phyloP scores from a whole-genome alignment of 1,140 invertebrate species.

The Drosophila carrolli region DNA sequence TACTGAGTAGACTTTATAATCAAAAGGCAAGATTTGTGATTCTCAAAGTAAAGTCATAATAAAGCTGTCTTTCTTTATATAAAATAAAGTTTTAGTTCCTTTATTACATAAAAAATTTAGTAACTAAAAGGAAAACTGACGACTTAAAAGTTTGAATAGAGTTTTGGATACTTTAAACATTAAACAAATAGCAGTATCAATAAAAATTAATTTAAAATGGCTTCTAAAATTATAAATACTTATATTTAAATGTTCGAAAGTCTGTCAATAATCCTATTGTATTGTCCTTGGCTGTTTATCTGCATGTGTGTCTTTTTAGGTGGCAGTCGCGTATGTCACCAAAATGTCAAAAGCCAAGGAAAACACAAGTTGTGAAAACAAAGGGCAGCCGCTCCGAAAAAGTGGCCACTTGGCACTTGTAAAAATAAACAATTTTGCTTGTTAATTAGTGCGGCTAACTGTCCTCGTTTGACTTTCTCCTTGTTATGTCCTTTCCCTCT shows the following conservation, averaged over 20 bases:
- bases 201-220: no score
- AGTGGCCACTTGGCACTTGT: conserved; percentile 71
- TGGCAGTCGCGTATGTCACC: conserved; percentile 74
- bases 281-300: background rate
- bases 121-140: no score
- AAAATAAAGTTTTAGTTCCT: no score
- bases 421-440: conserved; percentile 75
- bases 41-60: no score
- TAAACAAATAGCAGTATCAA: no score
- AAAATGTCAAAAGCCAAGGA: conserved; percentile 58
- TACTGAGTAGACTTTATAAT: no score
- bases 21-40: no score
- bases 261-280: background rate
- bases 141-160: no score
- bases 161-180: no score
- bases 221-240: background rate
- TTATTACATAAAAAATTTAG: no score
- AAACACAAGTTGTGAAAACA: conserved; percentile 80
- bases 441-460: conserved; percentile 79
- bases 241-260: background rate
- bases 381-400: conserved; percentile 50
- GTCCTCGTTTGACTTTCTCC: conserved; percentile 70
- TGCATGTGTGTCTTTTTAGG: conserved; percentile 49
- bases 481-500: conserved; percentile 39
- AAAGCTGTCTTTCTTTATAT: no score